A percentile compares a stretch with the other conserved stretches of the same genome.
Evolutionary conservation across 2,888 invertebrate species (phyloP).

Genomic region (Pammene aurita): DNA sequence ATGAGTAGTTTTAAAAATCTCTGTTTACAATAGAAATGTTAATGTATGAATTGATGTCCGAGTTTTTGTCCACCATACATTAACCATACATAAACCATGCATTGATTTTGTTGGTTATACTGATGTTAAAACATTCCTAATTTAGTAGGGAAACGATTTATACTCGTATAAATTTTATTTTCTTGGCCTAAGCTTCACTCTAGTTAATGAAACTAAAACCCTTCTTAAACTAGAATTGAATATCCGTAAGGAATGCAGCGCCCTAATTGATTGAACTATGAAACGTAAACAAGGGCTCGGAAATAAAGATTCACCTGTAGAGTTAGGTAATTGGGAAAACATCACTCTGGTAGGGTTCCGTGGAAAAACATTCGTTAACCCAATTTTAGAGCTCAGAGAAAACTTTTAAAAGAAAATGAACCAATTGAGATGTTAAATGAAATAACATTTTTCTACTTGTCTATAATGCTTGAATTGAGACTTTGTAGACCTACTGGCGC

Average conservation of each 20-base stretch:
- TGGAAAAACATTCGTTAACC: not conserved
- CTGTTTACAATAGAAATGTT: too few relatives aligned
- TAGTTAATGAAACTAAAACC: slow-evolving; percentile 22
- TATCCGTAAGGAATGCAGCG: slow-evolving; percentile 43
- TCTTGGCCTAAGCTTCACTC: not conserved
- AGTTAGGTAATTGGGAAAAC: slow-evolving; percentile 46
- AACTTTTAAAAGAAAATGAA: not conserved
- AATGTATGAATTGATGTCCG: too few relatives aligned
- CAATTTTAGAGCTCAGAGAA: not conserved
- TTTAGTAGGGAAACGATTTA: not conserved
- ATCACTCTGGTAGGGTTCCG: slow-evolving; percentile 35
- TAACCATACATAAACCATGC: too few relatives aligned
- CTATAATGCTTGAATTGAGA: too few relatives aligned
- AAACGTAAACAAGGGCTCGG: slow-evolving; percentile 56
- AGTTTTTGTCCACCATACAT: too few relatives aligned
- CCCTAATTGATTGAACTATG: slow-evolving; percentile 56
- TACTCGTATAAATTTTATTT: not conserved
- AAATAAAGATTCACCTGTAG: slow-evolving; percentile 52
- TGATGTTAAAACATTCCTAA: not conserved
- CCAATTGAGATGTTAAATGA: too few relatives aligned
- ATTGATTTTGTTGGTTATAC: not conserved
- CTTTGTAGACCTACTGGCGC: too few relatives aligned
- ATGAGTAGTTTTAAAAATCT: too few relatives aligned
- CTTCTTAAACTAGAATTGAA: slow-evolving; percentile 36
- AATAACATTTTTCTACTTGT: too few relatives aligned